Conservation (phyloP, 2,888 invertebrate genomes). For the Slavum lentiscoides region DNA sequence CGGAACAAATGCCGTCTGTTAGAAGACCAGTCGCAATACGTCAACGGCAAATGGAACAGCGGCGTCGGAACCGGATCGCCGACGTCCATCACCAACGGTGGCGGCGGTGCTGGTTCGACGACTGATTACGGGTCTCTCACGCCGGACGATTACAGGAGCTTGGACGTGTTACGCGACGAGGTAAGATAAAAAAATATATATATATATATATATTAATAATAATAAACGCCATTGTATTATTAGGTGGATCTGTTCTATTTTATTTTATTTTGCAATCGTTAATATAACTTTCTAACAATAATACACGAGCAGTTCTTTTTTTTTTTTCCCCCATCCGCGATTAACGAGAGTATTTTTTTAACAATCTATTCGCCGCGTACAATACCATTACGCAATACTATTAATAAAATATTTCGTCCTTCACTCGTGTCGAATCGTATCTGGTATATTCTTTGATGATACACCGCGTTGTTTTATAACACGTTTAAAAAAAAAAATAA, state of each 20-base stretch:
- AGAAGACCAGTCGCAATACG: slow-evolving; percentile 21
- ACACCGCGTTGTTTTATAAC: no score
- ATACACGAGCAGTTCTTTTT: no score
- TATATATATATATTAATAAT: background rate
- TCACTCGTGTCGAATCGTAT: no score
- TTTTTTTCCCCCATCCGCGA: no score
- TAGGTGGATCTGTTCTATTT: background rate
- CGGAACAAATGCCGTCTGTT: slow-evolving; percentile 39
- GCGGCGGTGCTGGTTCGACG: slow-evolving; percentile 33
- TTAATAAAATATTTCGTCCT: no score
- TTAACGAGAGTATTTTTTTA: background rate
- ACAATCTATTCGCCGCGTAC: background rate
- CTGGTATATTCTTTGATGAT: no score
- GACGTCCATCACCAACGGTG: slow-evolving; percentile 33
- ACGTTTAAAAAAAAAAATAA: no score
- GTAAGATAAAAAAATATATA: slow-evolving; percentile 60
- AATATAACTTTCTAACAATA: background rate
- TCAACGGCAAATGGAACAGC: slow-evolving; percentile 26
- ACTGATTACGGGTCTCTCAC: slow-evolving; percentile 64
- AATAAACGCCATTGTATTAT: background rate
- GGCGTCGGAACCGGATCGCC: slow-evolving; percentile 28
- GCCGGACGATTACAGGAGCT: slow-evolving; percentile 85
- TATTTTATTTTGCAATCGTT: background rate
- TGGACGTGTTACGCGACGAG: slow-evolving; percentile 86
- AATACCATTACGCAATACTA: no score